These are phyloP conservation scores for Gadopsis bispinosus DNA, from an alignment of 2,797 vertebrate genomes.

Conservation along the genomic window DNA sequence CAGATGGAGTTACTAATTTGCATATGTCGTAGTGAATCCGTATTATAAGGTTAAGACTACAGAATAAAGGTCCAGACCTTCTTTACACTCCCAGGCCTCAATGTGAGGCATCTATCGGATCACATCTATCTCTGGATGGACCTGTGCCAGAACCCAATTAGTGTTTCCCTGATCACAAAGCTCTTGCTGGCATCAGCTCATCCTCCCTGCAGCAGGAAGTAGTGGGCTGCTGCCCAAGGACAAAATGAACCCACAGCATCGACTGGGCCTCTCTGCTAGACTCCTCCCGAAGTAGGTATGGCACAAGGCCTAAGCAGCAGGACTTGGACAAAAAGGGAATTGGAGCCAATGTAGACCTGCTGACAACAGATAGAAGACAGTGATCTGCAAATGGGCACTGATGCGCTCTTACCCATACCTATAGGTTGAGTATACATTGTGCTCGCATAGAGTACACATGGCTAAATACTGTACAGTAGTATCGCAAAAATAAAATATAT, in stretches of 20 bases:
- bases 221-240: slow-evolving; percentile 49
- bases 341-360: slow-evolving; percentile 27
- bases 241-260: slow-evolving; percentile 41
- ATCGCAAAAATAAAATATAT: no score
- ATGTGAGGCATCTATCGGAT: slow-evolving; percentile 9
- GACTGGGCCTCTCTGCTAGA: slow-evolving; percentile 29
- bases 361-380: slow-evolving; percentile 29
- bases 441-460: neutral
- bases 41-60: neutral
- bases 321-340: slow-evolving; percentile 23
- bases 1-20: neutral
- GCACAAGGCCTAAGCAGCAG: slow-evolving; percentile 43
- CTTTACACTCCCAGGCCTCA: neutral
- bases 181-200: slow-evolving; percentile 52
- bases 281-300: slow-evolving; percentile 45
- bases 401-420: neutral
- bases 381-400: neutral
- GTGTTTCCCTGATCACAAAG: slow-evolving; percentile 58
- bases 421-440: neutral
- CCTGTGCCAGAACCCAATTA: slow-evolving; percentile 20
- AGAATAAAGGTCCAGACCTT: slow-evolving; percentile 6
- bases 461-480: neutral
- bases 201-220: slow-evolving; percentile 38
- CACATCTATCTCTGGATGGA: slow-evolving; percentile 20
- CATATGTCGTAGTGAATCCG: neutral